Base-by-base conservation (phyloP, 2,113 vertebrate species). In the Hydrolagus affinis region DNA sequence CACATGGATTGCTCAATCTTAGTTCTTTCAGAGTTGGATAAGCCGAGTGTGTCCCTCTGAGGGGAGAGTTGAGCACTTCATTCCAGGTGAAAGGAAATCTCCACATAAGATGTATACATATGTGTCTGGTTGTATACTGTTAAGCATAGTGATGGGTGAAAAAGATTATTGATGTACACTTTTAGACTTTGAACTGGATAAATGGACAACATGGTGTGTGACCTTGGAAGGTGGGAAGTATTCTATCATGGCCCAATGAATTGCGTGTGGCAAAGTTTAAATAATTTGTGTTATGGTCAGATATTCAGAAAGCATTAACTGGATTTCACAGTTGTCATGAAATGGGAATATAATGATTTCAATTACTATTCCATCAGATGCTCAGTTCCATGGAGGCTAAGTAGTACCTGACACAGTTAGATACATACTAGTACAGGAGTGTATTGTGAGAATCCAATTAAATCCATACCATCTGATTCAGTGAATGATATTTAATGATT, bases 311-410 rank as follows among this genome's bases (percentile, higher is more conserved):
- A 76, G 59, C 59, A 76, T 76, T 11, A 12, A n/a, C 60, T 60
- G 11, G 19, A 23, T 77, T 60, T n/a, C 75, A 60, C 60, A 15
- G 75, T 23, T 77, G 75, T 77, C 75, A 60, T 23, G 56, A 60
- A 11, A 60, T 7, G 11, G 75, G n/a, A 10, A 60, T 77, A 60
- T 60, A 60, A 77, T 14, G 12, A 25, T 57, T 77, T 60, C 1
- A 60, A 59, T 77, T 76, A 76, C 59, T 78, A 60, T 78, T 62
- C 62, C n/a, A 78, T 78, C 25, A 62, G 76, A 62, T 78, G 15
- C 44, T 44, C 44, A 44, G n/a, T 78, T 25, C 19, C 76, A 78
- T 28, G 25, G 76, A 62, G 59, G 1, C 57, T 4, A 10, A 60
- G n/a, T 78, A n/a, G 62, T 28, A 15, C 57, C 62, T 59, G 56